A percentile compares a stretch with the other conserved stretches of the same genome.
Evolutionary conservation across 2,113 vertebrate species (phyloP).

Genomic region (Suncus etruscus): DNA sequence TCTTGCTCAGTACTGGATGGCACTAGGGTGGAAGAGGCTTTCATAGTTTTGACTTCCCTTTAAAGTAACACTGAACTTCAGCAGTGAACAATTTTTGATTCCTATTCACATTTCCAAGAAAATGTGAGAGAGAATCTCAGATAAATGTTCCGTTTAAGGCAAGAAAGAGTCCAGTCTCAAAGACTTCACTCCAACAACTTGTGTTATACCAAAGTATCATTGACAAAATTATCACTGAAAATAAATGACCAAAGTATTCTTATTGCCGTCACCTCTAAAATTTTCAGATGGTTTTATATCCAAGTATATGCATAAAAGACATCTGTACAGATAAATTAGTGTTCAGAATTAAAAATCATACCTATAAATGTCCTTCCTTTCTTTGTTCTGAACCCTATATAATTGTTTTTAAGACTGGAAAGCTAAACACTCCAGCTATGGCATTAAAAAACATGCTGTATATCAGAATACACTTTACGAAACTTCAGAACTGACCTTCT

Average conservation of each 20-base stretch:
- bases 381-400: too few relatives aligned
- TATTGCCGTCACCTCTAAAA: neutral
- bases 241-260: neutral
- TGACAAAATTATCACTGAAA: slow-evolving; percentile 40
- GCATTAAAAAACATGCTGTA: slow-evolving; percentile 68
- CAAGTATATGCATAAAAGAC: slow-evolving; percentile 66
- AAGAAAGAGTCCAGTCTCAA: slow-evolving; percentile 58
- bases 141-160: slow-evolving; percentile 46
- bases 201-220: neutral
- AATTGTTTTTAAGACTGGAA: too few relatives aligned
- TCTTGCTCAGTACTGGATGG: slow-evolving; percentile 12
- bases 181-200: slow-evolving; percentile 50
- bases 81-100: neutral
- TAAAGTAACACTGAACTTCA: slow-evolving; percentile 19
- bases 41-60: neutral
- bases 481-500: slow-evolving; percentile 50
- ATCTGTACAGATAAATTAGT: slow-evolving; percentile 81
- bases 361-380: too few relatives aligned
- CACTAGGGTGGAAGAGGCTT: slow-evolving; percentile 1
- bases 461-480: slow-evolving; percentile 52
- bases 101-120: slow-evolving; percentile 36
- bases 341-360: slow-evolving; percentile 61
- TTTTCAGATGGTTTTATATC: slow-evolving; percentile 57
- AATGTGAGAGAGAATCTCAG: neutral
- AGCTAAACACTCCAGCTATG: too few relatives aligned